These are phyloP conservation scores for Netelia melanura DNA, from an alignment of 2,888 invertebrate genomes.

Conservation along the genomic window DNA sequence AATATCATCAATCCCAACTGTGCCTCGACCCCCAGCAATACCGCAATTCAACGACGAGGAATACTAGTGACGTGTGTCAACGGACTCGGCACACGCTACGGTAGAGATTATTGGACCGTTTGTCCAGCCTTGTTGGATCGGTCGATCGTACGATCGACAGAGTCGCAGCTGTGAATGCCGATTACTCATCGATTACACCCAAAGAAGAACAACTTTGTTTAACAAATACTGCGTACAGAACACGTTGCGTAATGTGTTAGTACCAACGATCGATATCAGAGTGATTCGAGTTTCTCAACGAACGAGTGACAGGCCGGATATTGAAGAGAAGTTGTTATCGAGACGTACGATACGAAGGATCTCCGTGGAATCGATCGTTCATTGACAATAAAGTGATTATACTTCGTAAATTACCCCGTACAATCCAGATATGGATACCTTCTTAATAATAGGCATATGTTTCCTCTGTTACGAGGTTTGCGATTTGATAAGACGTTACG, in stretches of 20 bases:
- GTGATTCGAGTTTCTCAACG: constrained; percentile 17
- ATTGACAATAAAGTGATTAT: neutral
- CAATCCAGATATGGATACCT: constrained; percentile 87
- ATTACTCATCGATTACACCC: constrained; percentile 13
- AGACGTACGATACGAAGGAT: constrained; percentile 12
- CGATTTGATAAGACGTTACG: constrained; percentile 86
- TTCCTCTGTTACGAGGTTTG: constrained; percentile 89
- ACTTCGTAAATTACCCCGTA: constrained; percentile 23
- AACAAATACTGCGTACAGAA: neutral
- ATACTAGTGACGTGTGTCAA: constrained; percentile 34
- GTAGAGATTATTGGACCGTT: constrained; percentile 21
- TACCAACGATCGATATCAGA: constrained; percentile 3
- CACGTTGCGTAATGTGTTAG: constrained; percentile 28
- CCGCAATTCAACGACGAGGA: constrained; percentile 18
- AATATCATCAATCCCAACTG: constrained; percentile 56
- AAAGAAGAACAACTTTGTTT: constrained; percentile 1
- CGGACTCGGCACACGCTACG: constrained; percentile 24
- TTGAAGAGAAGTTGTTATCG: neutral
- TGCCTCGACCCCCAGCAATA: constrained; percentile 24
- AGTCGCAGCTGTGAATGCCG: constrained; percentile 26
- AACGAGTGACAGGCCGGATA: constrained; percentile 4
- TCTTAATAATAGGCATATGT: constrained; percentile 89
- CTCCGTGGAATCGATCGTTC: neutral
- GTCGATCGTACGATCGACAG: constrained; percentile 63
- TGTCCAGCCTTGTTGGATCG: constrained; percentile 10